phyloP scores from a whole-genome alignment of 2,797 vertebrate species.

The Rhinella marina region DNA sequence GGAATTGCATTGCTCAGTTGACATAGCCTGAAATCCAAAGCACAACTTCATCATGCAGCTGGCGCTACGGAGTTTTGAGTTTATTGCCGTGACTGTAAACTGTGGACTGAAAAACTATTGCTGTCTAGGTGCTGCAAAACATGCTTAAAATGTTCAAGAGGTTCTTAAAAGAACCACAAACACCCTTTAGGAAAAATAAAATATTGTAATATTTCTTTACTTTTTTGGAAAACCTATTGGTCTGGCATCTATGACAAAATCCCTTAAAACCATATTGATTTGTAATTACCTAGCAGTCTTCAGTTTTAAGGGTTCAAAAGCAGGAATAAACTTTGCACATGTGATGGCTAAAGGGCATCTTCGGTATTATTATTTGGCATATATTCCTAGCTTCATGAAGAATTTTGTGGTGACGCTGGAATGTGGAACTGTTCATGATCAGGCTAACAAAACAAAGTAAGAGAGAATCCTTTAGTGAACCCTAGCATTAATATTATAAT shows the following conservation, averaged over 20 bases:
- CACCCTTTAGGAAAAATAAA: conserved; percentile 4
- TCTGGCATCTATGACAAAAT: background rate
- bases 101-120: conserved; percentile 23
- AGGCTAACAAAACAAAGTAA: background rate
- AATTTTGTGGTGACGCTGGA: too few species aligned
- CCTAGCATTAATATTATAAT: too few species aligned
- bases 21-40: conserved; percentile 33
- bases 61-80: background rate
- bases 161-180: conserved; percentile 3
- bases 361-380: too few species aligned
- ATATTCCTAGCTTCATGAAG: too few species aligned
- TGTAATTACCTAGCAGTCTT: background rate
- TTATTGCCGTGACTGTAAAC: conserved; percentile 47
- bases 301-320: too few species aligned
- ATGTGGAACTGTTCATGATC: background rate
- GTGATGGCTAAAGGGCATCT: too few species aligned
- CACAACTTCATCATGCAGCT: conserved; percentile 50
- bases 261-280: background rate
- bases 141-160: background rate
- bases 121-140: conserved; percentile 38
- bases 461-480: background rate
- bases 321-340: too few species aligned
- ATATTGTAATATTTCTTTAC: background rate
- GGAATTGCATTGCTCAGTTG: conserved; percentile 38
- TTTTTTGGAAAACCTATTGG: background rate